Conservation (phyloP, 1,140 invertebrate species). For the Eurosta solidaginis region DNA sequence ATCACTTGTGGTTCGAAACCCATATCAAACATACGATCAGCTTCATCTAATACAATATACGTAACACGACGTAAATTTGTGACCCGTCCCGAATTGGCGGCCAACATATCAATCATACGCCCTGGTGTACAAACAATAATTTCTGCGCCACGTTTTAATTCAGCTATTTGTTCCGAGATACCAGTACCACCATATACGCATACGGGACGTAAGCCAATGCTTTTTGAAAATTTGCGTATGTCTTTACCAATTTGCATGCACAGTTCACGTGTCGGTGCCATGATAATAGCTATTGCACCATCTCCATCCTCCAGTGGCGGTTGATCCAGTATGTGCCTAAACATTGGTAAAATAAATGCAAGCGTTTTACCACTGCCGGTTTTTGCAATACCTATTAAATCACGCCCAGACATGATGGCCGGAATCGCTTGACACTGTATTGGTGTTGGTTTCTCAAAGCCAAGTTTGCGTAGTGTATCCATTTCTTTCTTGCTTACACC, state of each 20-base stretch:
- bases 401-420: slow-evolving; percentile 95
- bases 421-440: slow-evolving; percentile 99
- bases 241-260: slow-evolving; percentile 99
- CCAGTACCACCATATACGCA: slow-evolving; percentile 98
- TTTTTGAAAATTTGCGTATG: slow-evolving; percentile 93
- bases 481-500: slow-evolving; percentile 96
- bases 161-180: slow-evolving; percentile 81
- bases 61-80: slow-evolving; percentile 95
- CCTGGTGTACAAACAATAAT: slow-evolving; percentile 99
- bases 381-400: slow-evolving; percentile 99
- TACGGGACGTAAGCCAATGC: slow-evolving; percentile 82
- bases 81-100: slow-evolving; percentile 95
- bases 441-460: slow-evolving; percentile 97
- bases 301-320: slow-evolving; percentile 90
- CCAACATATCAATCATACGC: slow-evolving; percentile 99
- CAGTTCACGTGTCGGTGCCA: slow-evolving; percentile 97
- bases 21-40: slow-evolving; percentile 99
- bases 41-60: slow-evolving; percentile 98
- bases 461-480: slow-evolving; percentile 89
- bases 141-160: slow-evolving; percentile 96
- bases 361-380: slow-evolving; percentile 99
- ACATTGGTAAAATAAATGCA: slow-evolving; percentile 98
- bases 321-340: slow-evolving; percentile 96
- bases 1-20: slow-evolving; percentile 99
- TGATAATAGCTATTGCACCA: slow-evolving; percentile 94